These are phyloP conservation scores for Palythoa caribaeorum DNA, from an alignment of 92 coral and sea anemone genomes.

Conservation along the genomic window DNA sequence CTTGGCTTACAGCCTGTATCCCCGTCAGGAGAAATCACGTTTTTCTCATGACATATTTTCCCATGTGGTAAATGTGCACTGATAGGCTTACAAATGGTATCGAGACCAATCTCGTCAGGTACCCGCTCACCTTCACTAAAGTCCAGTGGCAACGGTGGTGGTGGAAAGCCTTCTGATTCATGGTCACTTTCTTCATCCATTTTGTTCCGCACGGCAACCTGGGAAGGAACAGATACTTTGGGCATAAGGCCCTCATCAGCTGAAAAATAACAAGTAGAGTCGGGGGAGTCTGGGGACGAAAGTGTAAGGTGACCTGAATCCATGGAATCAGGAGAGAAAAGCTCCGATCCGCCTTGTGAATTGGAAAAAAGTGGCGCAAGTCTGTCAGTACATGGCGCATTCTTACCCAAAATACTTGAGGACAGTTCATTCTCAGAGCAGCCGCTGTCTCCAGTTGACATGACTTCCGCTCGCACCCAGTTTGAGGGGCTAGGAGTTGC, in stretches of 20 bases:
- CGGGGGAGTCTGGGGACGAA: constrained; percentile 42
- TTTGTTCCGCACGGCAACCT: not conserved
- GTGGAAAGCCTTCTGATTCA: not conserved
- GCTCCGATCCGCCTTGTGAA: not conserved
- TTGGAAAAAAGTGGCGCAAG: not conserved
- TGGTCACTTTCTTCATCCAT: constrained; percentile 24
- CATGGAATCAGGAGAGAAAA: constrained; percentile 7
- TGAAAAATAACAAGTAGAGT: constrained; percentile 26
- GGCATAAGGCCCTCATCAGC: constrained; percentile 23
- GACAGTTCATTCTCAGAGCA: constrained; percentile 6
- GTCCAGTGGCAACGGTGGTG: constrained; percentile 5
- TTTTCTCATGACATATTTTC: constrained; percentile 24
- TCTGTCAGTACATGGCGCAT: not conserved
- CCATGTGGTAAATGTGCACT: not conserved
- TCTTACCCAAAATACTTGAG: constrained; percentile 11
- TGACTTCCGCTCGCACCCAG: constrained; percentile 25
- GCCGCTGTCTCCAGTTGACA: constrained; percentile 44
- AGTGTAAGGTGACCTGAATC: constrained; percentile 11
- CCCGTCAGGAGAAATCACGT: not conserved
- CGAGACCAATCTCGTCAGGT: not conserved
- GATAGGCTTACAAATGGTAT: not conserved
- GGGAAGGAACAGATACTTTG: constrained; percentile 9
- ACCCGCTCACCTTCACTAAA: not conserved
- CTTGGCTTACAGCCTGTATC: not conserved
- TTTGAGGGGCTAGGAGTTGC: constrained; percentile 18